These are phyloP conservation scores for Brenthis hecate DNA, from an alignment of 2,888 invertebrate genomes.

Conservation along the genomic window DNA sequence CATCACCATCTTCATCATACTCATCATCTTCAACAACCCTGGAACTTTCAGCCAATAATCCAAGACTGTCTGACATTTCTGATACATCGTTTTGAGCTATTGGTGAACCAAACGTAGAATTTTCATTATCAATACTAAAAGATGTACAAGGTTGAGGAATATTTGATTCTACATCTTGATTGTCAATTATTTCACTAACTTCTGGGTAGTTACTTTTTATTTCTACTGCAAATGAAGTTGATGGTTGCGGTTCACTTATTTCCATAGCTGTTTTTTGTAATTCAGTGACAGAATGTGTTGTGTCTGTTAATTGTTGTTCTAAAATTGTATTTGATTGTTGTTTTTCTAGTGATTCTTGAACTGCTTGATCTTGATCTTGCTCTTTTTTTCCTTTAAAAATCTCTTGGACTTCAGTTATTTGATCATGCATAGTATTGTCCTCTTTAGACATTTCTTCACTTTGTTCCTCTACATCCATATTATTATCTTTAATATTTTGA, in stretches of 20 bases:
- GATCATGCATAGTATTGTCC: neutral
- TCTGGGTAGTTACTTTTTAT: neutral
- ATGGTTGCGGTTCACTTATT: neutral
- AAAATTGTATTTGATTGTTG: neutral
- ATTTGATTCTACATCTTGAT: constrained; percentile 1
- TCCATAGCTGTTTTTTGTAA: constrained; percentile 4
- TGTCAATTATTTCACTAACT: neutral
- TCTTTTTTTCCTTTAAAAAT: neutral
- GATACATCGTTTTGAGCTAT: constrained; percentile 41
- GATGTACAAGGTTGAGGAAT: constrained; percentile 32
- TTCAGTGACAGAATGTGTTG: neutral
- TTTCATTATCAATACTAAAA: constrained; percentile 10
- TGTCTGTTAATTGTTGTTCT: no score
- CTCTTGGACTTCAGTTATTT: neutral
- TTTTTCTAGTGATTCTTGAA: neutral
- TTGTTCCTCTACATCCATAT: neutral
- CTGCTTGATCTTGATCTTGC: neutral
- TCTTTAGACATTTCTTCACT: neutral
- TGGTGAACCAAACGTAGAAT: constrained; percentile 20
- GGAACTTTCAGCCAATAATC: constrained; percentile 67
- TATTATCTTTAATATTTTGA: neutral
- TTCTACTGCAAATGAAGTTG: constrained; percentile 3
- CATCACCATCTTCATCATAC: constrained; percentile 61
- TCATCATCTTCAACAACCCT: constrained; percentile 63
- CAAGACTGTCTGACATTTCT: constrained; percentile 64